phyloP scores from a whole-genome alignment of 2,888 invertebrate species.

The Heliconius charithonia region DNA sequence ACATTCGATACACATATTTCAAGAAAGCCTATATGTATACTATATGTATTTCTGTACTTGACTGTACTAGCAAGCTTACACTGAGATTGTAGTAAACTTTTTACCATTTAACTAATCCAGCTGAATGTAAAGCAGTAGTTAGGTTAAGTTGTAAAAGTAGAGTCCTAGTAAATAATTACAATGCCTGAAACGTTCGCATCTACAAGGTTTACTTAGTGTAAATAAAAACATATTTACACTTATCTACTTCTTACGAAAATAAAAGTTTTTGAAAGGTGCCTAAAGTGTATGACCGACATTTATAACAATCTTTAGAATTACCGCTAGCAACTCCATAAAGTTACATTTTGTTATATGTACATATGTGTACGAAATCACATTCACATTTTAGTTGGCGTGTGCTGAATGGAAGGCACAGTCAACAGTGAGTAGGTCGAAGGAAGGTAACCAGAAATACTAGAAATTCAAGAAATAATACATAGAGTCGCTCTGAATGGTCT shows the following conservation, averaged over 20 bases:
- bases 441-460: constrained; percentile 16
- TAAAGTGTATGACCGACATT: background rate
- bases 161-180: background rate
- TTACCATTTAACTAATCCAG: background rate
- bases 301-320: background rate
- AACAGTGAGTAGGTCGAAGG: constrained; percentile 12
- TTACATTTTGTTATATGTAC: background rate
- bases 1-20: constrained; percentile 17
- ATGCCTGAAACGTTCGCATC: background rate
- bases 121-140: no score
- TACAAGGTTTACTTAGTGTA: background rate
- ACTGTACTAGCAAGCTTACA: background rate
- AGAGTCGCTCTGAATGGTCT: constrained; percentile 18
- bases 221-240: no score
- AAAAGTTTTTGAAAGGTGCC: background rate
- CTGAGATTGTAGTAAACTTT: background rate
- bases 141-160: background rate
- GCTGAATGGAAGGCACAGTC: constrained; percentile 21
- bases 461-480: constrained; percentile 28
- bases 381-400: constrained; percentile 31
- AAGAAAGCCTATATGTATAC: background rate
- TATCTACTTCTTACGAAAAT: no score
- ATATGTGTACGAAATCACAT: background rate
- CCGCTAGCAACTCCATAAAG: background rate
- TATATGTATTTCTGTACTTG: background rate